A percentile compares a stretch with the other conserved stretches of the same genome.
Evolutionary conservation across 2,113 vertebrate species (phyloP).

Genomic region (Cariama cristata): DNA sequence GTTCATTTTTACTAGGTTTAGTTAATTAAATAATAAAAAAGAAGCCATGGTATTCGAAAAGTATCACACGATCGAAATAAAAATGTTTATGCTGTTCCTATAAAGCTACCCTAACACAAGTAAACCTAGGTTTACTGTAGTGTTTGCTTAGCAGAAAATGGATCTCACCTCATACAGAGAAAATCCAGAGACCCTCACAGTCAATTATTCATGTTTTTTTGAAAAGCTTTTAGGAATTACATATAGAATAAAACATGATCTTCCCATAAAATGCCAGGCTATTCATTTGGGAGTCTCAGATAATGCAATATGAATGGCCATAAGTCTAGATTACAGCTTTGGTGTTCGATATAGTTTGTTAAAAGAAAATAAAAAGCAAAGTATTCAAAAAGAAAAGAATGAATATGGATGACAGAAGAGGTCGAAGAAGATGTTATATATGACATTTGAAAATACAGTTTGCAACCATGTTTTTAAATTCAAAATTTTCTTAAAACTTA

Average conservation of each 20-base stretch:
- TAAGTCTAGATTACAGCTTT: slow-evolving; percentile 43
- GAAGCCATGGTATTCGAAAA: background rate
- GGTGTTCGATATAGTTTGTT: slow-evolving; percentile 34
- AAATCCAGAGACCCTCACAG: slow-evolving; percentile 66
- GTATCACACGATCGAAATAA: background rate
- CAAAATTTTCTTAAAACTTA: background rate
- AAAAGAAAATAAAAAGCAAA: background rate
- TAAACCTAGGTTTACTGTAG: background rate
- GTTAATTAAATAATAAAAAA: background rate
- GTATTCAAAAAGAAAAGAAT: background rate
- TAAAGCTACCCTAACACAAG: background rate
- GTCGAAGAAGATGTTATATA: background rate
- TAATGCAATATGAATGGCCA: slow-evolving; percentile 72
- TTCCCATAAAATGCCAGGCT: slow-evolving; percentile 70
- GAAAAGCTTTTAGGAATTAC: slow-evolving; percentile 78
- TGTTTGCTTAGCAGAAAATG: slow-evolving; percentile 41
- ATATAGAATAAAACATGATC: slow-evolving; percentile 78
- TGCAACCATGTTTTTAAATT: background rate
- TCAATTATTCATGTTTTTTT: slow-evolving; percentile 72
- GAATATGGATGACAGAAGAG: background rate
- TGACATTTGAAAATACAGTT: background rate
- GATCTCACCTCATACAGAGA: slow-evolving; percentile 58
- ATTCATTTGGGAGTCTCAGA: slow-evolving; percentile 69
- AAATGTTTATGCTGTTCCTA: slow-evolving; percentile 15
- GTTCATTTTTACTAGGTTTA: background rate